Evolutionary conservation across 2,888 invertebrate genomes (phyloP), one percentile per base, ranked within the genome.

Genomic region (Chorisops tibialis): DNA sequence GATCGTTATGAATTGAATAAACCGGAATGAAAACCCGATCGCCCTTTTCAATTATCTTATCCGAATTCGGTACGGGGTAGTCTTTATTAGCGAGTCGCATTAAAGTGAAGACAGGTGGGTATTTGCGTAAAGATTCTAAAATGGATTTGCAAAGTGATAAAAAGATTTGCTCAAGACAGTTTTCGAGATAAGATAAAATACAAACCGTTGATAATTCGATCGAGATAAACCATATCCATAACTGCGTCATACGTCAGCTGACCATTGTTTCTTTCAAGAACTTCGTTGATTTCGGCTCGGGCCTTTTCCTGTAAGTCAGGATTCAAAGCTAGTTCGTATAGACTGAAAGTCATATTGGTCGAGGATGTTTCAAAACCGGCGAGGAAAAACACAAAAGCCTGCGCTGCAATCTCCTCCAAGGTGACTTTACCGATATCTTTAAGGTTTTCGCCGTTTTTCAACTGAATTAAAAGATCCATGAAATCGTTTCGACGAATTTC

Each of bases 321-420:
- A 70, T 82, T 76, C 3, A 74, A 68, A 0, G 82, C 80, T 49
- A 84, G 67, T 68, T 82, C 81, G 64, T 80, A 83, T 4, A 82
- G 67, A 7, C 78, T 76, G 65, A 81, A 82, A 1, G 79, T 76
- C 70, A 82, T 76, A 0, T 80, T 79, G 0, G 79, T 76, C 0
- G 79, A 75, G 2, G 82, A 81, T 0, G 83, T 82, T 66, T 83
- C 83, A 50, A 79, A 82, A 1, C 84, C 84, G 18, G 82, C 84
- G 9, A 75, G 62, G 66, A 82, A 81, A 69, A 86, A 84, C 1
- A 81, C 72, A 48, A 82, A 74, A 6, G 82, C 80, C 63, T 85
- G 83, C 0, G 83, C 79, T 0, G 80, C 74, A 14, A 85, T 70
- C 48, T 84, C 70, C 2, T 80, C 75, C 11, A 81, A 69, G 1